Evolutionary conservation across 2,888 invertebrate species (phyloP).

Genomic region (Protonemura montana): DNA sequence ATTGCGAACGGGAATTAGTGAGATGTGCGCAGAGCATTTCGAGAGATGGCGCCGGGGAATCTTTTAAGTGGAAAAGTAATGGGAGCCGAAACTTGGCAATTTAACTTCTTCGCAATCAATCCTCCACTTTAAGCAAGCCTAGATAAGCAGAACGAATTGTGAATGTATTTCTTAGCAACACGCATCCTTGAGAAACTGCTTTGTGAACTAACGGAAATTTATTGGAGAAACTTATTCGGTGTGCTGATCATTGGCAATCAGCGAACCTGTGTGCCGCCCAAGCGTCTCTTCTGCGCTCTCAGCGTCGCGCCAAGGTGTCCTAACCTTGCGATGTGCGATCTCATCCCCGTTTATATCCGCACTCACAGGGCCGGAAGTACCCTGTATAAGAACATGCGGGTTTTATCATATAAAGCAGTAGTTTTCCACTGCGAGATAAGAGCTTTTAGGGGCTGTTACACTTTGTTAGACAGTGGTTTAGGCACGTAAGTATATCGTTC

Average conservation of each 20-base stretch:
- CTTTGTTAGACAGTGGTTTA: constrained; percentile 12
- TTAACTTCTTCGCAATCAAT: constrained; percentile 30
- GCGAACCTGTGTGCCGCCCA: not conserved
- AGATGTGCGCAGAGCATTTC: constrained; percentile 4
- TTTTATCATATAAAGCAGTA: not conserved
- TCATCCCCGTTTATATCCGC: not conserved
- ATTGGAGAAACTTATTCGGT: not conserved
- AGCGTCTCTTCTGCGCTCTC: not conserved
- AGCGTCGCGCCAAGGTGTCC: not conserved
- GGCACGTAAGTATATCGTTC: constrained; percentile 8
- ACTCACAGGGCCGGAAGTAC: not conserved
- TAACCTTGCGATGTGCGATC: not conserved
- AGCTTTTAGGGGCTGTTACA: not conserved
- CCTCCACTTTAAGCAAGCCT: constrained; percentile 15
- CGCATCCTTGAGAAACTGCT: not conserved
- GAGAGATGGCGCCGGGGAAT: not conserved
- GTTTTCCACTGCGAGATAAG: not conserved
- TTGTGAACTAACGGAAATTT: not conserved
- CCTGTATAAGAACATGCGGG: not conserved
- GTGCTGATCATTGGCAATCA: not conserved
- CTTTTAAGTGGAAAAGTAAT: constrained; percentile 26
- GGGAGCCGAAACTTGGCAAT: constrained; percentile 19
- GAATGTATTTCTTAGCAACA: constrained; percentile 12
- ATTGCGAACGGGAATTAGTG: constrained; percentile 1
- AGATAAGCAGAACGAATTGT: constrained; percentile 7